Base-by-base conservation (phyloP, 2,888 invertebrate species). In the Zelleria hepariella region DNA sequence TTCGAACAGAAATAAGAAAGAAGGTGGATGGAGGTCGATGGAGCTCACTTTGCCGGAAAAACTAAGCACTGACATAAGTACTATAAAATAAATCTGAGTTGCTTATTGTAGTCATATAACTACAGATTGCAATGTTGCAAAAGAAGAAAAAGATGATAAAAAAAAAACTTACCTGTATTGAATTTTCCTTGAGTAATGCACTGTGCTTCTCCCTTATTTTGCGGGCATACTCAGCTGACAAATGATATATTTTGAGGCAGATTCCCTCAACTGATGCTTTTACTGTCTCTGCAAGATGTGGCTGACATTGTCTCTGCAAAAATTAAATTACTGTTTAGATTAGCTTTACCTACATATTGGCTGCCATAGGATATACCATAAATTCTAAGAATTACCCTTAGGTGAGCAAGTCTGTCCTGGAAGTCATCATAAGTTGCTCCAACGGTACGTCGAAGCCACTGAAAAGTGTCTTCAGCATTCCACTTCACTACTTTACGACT, bases 401-500 rank as follows among this genome's bases (percentile, higher is more conserved):
- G 86, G 81, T 98, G 98, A 8, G 95, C 94, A 63, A 98, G 85
- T 70, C 98, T 91, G 66, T 93, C 96, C 88, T 95, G 94, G 79
- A 97, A 97, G 80, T 97, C 97, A 80, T 97, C 97, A 80, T 97
- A 97, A 2, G 96, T 96, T 10, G 98, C 97, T 59, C 97, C 97
- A 27, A 96, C 94, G 8, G 98, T 97, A 72, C 95, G 92, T 74
- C 98, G 91, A 57, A 98, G 80, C 98, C 98, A 98, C 68, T 96
- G 96, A 81, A 98, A 98, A 24, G 98, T 98, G 70, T 98, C 98
- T 74, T 98, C 98, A 0, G 97, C 98, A 87, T 98, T 98, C 98
- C 98, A 98, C 79, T 98, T 98, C 0, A 99, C 98, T 15, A 98
- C 95, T 86, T 98, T 98, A 63, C 98, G 91, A 74, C 98, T 97